A percentile compares a stretch with the other conserved stretches of the same genome.
Conservation (phyloP, 2,797 vertebrate genomes). For the Halcyon smyrnensis region DNA sequence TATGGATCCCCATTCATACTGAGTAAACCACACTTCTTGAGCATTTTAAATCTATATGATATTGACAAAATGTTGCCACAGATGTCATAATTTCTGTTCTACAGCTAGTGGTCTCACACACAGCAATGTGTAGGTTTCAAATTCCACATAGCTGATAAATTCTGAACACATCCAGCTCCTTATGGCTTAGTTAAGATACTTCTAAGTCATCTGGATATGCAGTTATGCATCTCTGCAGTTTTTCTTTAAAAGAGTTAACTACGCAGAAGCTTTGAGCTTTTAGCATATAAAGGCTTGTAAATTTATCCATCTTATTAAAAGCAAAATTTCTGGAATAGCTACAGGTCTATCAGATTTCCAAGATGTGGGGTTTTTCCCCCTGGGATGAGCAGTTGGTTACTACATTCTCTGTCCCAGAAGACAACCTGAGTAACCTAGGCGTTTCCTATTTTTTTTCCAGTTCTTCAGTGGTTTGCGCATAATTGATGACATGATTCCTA, state of each 20-base stretch:
- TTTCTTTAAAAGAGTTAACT: not conserved
- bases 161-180: constrained; percentile 1
- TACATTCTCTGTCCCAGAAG: not conserved
- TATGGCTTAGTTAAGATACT: constrained; percentile 17
- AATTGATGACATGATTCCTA: not conserved
- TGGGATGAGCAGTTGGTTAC: not conserved
- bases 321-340: not conserved
- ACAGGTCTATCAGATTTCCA: not conserved
- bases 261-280: not conserved
- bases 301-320: not conserved
- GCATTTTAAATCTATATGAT: not conserved
- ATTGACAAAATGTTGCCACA: not conserved
- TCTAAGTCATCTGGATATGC: constrained; percentile 32
- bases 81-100: not conserved
- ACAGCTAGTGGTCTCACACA: not conserved
- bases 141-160: not conserved
- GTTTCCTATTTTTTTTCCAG: not conserved
- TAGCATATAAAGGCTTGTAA: constrained; percentile 8
- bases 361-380: not conserved
- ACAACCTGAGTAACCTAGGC: not conserved
- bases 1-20: not conserved
- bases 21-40: not conserved
- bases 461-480: not conserved
- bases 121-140: not conserved
- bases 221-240: constrained; percentile 39